These are phyloP conservation scores for Oryctes rhinoceros DNA, from an alignment of 1,140 invertebrate genomes.

Conservation along the genomic window DNA sequence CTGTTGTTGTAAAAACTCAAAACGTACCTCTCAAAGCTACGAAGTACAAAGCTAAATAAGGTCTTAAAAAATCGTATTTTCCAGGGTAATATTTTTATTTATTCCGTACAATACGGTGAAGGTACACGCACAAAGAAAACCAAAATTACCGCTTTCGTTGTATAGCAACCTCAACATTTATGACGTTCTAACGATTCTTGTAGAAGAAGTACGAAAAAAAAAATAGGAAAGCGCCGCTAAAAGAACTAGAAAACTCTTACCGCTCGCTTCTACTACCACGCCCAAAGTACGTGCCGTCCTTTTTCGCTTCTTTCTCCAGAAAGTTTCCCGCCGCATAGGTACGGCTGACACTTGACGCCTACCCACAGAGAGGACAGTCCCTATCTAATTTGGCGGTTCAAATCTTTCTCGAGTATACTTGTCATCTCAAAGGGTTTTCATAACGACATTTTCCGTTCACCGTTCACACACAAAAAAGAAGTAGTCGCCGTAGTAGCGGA, in stretches of 20 bases:
- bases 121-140: too few relatives aligned
- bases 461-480: neutral
- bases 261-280: neutral
- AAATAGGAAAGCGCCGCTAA: neutral
- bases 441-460: slow-evolving; percentile 25
- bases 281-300: neutral
- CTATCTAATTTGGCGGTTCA: slow-evolving; percentile 32
- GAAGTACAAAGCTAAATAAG: too few relatives aligned
- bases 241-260: neutral
- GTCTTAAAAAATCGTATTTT: too few relatives aligned
- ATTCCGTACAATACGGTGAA: too few relatives aligned
- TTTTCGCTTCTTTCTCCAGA: neutral
- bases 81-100: too few relatives aligned
- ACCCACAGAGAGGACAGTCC: neutral
- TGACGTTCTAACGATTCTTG: too few relatives aligned
- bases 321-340: neutral
- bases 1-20: too few relatives aligned
- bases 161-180: too few relatives aligned
- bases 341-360: neutral
- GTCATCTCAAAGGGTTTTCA: slow-evolving; percentile 36
- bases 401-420: slow-evolving; percentile 25
- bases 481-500: neutral
- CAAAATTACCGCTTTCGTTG: too few relatives aligned
- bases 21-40: too few relatives aligned
- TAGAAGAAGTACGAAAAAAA: too few relatives aligned